These are phyloP conservation scores for Amblyjoppa proteus DNA, from an alignment of 2,888 invertebrate species.

Conservation along the genomic window DNA sequence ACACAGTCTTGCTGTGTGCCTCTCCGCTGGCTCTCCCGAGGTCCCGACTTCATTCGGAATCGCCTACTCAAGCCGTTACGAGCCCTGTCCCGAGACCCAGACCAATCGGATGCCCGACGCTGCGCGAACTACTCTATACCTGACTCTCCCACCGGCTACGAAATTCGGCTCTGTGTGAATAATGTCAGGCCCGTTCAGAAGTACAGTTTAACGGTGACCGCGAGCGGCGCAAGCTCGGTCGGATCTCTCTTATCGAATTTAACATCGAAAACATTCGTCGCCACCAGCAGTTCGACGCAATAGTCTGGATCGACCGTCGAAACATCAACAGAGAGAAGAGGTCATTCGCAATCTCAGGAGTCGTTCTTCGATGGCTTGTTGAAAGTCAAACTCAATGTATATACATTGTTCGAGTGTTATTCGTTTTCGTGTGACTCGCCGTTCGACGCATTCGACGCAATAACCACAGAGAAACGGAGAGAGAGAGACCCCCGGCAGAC, in stretches of 20 bases:
- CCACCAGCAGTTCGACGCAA: neutral
- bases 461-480: neutral
- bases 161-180: slow-evolving; percentile 74
- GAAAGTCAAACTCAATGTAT: neutral
- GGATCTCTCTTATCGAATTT: neutral
- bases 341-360: neutral
- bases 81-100: slow-evolving; percentile 36
- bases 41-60: slow-evolving; percentile 4
- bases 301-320: neutral
- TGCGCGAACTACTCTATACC: slow-evolving; percentile 39
- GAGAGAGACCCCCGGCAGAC: neutral
- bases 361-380: neutral
- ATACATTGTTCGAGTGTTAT: neutral
- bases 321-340: neutral
- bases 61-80: slow-evolving; percentile 25
- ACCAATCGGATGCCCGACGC: slow-evolving; percentile 36
- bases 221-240: slow-evolving; percentile 60
- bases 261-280: slow-evolving; percentile 2
- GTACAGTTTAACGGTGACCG: slow-evolving; percentile 73
- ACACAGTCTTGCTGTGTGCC: neutral
- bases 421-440: neutral
- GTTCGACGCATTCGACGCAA: neutral
- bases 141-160: slow-evolving; percentile 62
- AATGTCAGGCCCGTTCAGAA: slow-evolving; percentile 69
- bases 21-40: neutral